Conservation (phyloP, 2,797 vertebrate species). For the Enteromius unitaeniatus region DNA sequence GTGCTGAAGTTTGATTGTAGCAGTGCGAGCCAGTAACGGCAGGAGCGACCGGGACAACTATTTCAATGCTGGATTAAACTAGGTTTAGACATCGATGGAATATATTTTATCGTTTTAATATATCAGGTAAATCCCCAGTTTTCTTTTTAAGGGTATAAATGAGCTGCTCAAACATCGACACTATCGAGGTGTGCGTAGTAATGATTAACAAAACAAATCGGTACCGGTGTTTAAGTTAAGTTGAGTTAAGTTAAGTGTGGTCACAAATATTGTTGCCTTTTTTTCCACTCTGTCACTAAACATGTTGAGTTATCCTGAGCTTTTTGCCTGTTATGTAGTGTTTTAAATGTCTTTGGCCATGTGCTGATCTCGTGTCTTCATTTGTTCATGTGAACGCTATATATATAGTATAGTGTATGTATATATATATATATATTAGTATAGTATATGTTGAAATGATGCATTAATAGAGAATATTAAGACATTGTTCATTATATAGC, state of each 20-base stretch:
- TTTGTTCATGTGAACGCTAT: too few relatives aligned
- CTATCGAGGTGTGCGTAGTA: neutral
- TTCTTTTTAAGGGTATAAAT: neutral
- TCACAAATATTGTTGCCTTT: neutral
- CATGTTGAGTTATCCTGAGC: neutral
- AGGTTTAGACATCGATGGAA: conserved; percentile 25
- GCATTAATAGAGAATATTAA: neutral
- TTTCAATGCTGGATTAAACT: conserved; percentile 2
- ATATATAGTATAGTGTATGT: too few relatives aligned
- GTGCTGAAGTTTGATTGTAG: neutral
- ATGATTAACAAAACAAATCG: neutral
- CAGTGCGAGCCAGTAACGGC: neutral
- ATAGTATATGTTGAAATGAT: neutral
- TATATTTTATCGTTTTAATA: conserved; percentile 27
- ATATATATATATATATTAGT: too few relatives aligned
- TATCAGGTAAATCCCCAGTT: conserved; percentile 16
- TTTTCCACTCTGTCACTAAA: neutral
- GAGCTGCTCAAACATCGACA: neutral
- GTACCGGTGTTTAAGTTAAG: neutral
- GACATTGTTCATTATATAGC: neutral
- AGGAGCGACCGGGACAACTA: neutral
- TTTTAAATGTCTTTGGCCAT: conserved; percentile 17
- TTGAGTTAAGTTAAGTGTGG: neutral
- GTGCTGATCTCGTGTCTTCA: neutral
- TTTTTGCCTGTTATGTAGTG: neutral